Conservation (phyloP, 2,113 vertebrate species). For the Bos taurus region ARS-UCD2.0 NC_037339.1:30244001-30244500, state of each 20-base stretch:
- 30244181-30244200: not conserved
- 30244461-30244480: not conserved
- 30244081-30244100: not conserved
- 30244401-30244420: conserved; percentile 23
- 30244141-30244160: conserved; percentile 22
- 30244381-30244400: not conserved
- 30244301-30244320: not conserved
- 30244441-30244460: not conserved
- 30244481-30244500: not conserved
- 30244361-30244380: conserved; percentile 4
- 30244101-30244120: not conserved
- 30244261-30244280: not conserved
- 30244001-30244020: not conserved
- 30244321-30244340: conserved; percentile 20
- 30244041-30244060: not conserved
- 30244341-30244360: conserved; percentile 2
- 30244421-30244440: conserved; percentile 46
- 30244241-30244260: not conserved
- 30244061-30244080: not conserved
- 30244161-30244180: conserved; percentile 15
- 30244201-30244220: not conserved
- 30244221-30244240: not conserved
- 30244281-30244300: conserved; percentile 6
- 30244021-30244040: not conserved
- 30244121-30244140: not conserved